Evolutionary conservation across 2,113 vertebrate genomes (phyloP).

Genomic region (Eonycteris spelaea): DNA sequence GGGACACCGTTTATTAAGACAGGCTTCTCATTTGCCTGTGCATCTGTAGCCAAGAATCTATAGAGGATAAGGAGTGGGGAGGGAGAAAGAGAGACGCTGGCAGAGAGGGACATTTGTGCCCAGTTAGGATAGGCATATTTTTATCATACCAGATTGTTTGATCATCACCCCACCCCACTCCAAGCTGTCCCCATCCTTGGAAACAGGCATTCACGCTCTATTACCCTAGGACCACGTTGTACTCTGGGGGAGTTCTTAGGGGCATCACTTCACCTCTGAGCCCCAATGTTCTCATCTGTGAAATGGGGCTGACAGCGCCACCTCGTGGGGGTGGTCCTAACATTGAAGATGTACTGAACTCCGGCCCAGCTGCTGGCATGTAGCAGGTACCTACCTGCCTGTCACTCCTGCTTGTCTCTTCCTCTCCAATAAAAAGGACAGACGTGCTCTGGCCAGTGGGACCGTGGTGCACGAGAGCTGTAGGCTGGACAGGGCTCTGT

Average conservation of each 20-base stretch:
- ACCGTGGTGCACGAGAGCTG: neutral
- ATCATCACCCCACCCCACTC: too few relatives aligned
- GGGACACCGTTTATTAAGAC: neutral
- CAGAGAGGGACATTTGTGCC: neutral
- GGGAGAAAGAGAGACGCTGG: neutral
- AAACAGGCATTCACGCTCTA: neutral
- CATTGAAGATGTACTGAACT: neutral
- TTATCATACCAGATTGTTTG: neutral
- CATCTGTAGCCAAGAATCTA: neutral
- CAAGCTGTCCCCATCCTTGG: neutral
- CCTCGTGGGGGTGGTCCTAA: fast-evolving
- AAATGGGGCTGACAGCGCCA: neutral
- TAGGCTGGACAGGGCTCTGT: neutral
- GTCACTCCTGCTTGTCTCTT: neutral
- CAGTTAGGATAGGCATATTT: neutral
- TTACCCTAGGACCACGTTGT: neutral
- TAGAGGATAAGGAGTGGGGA: fast-evolving
- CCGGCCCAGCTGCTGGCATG: too few relatives aligned
- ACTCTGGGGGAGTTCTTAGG: neutral
- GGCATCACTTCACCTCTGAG: neutral
- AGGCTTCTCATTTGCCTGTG: neutral
- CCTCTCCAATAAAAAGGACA: neutral
- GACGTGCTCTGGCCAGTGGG: neutral
- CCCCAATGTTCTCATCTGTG: neutral
- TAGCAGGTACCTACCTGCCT: too few relatives aligned